Evolutionary conservation across 2,797 vertebrate genomes (phyloP).

Genomic region (Galagoides demidoff): DNA sequence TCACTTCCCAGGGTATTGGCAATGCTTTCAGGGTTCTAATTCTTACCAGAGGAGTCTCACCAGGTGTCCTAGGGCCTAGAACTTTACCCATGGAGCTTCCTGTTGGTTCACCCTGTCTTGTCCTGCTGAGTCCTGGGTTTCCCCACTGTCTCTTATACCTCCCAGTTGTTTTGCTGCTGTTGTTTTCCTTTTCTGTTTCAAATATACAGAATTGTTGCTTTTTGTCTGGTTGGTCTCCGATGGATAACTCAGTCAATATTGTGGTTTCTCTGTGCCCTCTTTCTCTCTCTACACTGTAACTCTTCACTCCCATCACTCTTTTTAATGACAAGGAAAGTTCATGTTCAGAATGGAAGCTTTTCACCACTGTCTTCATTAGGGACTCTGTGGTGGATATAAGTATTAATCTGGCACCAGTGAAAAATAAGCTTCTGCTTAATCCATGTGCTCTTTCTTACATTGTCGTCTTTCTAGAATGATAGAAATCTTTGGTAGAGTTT

Average conservation of each 20-base stretch:
- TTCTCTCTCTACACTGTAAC: not conserved
- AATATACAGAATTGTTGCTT: not conserved
- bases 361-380: constrained; percentile 4
- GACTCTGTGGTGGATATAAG: constrained; percentile 61
- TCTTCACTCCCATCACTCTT: accelerated
- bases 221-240: not conserved
- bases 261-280: not conserved
- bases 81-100: accelerated
- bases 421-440: constrained; percentile 74
- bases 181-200: not conserved
- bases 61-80: not conserved
- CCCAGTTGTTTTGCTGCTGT: not conserved
- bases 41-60: not conserved
- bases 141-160: not conserved
- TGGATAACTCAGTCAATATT: not conserved
- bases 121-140: not conserved
- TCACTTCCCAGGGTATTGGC: not conserved
- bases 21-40: accelerated
- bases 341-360: not conserved
- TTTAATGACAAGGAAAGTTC: not conserved
- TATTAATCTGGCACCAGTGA: constrained; percentile 63
- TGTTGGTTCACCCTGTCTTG: not conserved
- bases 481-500: not conserved
- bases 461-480: not conserved
- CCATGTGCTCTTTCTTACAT: constrained; percentile 56